Conservation (phyloP, 2,113 vertebrate genomes). For the Irena cyanogastra region DNA sequence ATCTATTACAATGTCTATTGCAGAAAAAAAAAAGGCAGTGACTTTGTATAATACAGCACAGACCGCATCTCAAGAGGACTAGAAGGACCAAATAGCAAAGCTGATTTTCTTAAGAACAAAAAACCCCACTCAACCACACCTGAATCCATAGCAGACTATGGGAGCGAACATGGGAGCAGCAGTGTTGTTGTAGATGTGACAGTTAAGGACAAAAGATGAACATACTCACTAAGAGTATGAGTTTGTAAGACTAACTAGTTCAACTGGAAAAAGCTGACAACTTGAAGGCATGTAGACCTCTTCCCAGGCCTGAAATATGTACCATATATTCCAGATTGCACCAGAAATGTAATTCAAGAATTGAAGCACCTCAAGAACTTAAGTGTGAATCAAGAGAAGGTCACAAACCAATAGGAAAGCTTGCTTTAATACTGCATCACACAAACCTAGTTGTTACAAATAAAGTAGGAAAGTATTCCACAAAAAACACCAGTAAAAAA, state of each 20-base stretch:
- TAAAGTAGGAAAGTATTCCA: neutral
- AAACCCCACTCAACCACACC: neutral
- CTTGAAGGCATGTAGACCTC: neutral
- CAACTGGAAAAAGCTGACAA: neutral
- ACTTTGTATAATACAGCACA: neutral
- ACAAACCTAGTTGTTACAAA: neutral
- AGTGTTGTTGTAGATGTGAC: rapidly evolving
- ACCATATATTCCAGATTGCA: neutral
- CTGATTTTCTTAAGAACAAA: neutral
- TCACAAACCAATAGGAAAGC: neutral
- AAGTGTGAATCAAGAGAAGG: neutral
- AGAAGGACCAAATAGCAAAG: neutral
- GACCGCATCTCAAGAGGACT: neutral
- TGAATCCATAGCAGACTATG: neutral
- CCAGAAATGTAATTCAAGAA: neutral
- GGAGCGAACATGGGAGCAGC: neutral
- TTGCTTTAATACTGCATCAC: neutral
- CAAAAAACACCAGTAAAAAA: neutral
- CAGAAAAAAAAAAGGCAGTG: neutral
- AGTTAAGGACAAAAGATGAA: neutral
- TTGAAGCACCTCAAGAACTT: neutral
- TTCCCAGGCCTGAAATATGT: neutral
- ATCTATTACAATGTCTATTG: neutral
- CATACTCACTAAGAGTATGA: neutral
- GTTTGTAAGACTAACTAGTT: neutral